A percentile compares a stretch with the other conserved stretches of the same genome.
These are phyloP conservation scores for Phania funesta DNA, from an alignment of 2,888 invertebrate species.

Conservation along the genomic window DNA sequence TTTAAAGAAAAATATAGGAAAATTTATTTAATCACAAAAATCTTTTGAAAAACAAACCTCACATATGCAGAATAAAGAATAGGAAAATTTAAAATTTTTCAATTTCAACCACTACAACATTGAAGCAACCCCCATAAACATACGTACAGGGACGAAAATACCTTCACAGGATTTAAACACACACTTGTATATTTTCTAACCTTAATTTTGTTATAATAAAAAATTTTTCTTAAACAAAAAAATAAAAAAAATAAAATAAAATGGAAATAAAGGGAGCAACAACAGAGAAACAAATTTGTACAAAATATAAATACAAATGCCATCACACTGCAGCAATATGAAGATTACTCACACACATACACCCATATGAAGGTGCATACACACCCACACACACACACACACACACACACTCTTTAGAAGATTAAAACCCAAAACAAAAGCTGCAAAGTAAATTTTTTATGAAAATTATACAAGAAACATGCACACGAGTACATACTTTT, in stretches of 20 bases:
- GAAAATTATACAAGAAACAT: slow-evolving; percentile 12
- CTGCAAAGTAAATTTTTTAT: slow-evolving; percentile 26
- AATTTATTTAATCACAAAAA: too few species aligned
- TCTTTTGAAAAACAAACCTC: background rate
- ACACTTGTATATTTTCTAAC: slow-evolving; percentile 18
- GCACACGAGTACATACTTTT: background rate
- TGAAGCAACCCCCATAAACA: background rate
- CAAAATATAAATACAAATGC: slow-evolving; percentile 59
- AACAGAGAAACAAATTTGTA: slow-evolving; percentile 32
- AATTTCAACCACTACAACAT: slow-evolving; percentile 12
- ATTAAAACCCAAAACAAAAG: slow-evolving; percentile 45
- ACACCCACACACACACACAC: background rate
- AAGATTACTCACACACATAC: background rate
- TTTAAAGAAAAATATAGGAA: too few species aligned
- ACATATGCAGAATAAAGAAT: background rate
- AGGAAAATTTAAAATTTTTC: background rate
- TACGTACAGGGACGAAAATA: background rate
- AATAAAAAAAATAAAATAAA: slow-evolving; percentile 19
- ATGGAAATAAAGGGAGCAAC: slow-evolving; percentile 15
- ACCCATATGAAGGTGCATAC: background rate
- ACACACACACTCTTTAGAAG: background rate
- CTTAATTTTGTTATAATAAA: slow-evolving; percentile 43
- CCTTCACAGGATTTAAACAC: background rate
- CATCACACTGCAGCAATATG: slow-evolving; percentile 46
- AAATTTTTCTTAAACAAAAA: background rate